Base-by-base conservation (phyloP, 2,888 invertebrate species). In the Tupiocoris notatus region DNA sequence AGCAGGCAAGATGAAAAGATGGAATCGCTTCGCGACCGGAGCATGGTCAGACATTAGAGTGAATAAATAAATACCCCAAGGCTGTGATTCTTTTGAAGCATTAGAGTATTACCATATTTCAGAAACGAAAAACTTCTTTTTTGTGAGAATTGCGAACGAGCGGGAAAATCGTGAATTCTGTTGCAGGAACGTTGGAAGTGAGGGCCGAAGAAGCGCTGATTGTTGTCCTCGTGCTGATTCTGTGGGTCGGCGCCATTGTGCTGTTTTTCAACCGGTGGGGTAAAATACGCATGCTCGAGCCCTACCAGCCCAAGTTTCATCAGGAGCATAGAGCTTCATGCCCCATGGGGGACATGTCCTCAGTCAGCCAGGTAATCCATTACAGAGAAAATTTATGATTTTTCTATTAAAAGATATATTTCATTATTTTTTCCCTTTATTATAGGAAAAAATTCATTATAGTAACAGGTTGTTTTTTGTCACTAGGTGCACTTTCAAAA, bases 201-300 rank as follows among this genome's bases (percentile, higher is more conserved):
- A 90, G 94, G 80, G 93, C 94, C 70, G 94, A 95, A 80, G 95
- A 95, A 86, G 92, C 95, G 81, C 93, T 93, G 79, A 94, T 96
- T 82, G 93, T 94, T 75, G 89, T 92, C 22, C 85, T 93, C 83
- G 93, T 93, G 75, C 86, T 94, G 78, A 86, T 92, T 82, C 91
- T 93, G 54, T 94, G 94, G 94, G 90, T 92, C 17, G 92, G 90
- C 16, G 93, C 93, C 22, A 93, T 94, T 82, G 91, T 92, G 0
- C 85, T 94, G 75, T 94, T 94, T 87, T 93, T 94, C 86, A 93
- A 93, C 84, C 89, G 93, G 77, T 94, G 93, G 93, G 93, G 93
- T 76, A 94, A 94, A 85, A 94, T 94, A 78, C 89, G 95, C 63
- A 95, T 95, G 94, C 86, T 95, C 80, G 87, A 95, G 81, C 95